These are phyloP conservation scores for Danaus plexippus DNA, from an alignment of 1,140 invertebrate species.

Conservation along the genomic window DNA sequence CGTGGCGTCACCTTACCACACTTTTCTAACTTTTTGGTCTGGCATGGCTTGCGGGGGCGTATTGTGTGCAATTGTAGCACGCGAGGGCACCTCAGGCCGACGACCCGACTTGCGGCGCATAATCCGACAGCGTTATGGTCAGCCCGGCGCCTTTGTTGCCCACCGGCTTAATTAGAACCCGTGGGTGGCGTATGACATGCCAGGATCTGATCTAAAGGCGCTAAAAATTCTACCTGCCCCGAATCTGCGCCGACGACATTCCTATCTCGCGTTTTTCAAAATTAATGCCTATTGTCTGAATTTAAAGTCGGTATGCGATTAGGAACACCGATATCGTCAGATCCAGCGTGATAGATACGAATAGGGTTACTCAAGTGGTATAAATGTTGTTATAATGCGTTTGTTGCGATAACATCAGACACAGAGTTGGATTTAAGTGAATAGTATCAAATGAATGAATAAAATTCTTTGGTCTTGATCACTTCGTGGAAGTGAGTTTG, in stretches of 20 bases:
- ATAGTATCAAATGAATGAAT: conserved; percentile 41
- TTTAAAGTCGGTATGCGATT: conserved; percentile 36
- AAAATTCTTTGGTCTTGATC: conserved; percentile 66
- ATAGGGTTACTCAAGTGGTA: conserved; percentile 13
- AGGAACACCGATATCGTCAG: conserved; percentile 33
- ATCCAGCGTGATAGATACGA: conserved; percentile 8
- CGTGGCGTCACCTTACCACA: conserved; percentile 36
- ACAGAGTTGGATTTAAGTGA: conserved; percentile 43
- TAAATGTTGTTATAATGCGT: conserved; percentile 6
- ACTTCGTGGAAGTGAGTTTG: conserved; percentile 59
- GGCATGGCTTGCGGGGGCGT: conserved; percentile 53
- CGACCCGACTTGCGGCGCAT: conserved; percentile 49
- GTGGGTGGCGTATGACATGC: conserved; percentile 68
- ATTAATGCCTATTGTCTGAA: conserved; percentile 65
- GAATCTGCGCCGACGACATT: conserved; percentile 56
- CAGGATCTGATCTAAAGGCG: conserved; percentile 67
- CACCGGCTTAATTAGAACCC: conserved; percentile 64
- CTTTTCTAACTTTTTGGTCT: conserved; percentile 67
- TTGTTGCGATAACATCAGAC: not conserved
- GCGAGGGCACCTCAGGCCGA: conserved; percentile 58
- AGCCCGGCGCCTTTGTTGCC: conserved; percentile 63
- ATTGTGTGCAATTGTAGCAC: conserved; percentile 64
- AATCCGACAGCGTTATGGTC: conserved; percentile 66
- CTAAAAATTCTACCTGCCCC: conserved; percentile 65
- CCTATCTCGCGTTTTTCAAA: conserved; percentile 59